phyloP scores from a whole-genome alignment of 2,888 invertebrate genomes.

The Achlya flavicornis region DNA sequence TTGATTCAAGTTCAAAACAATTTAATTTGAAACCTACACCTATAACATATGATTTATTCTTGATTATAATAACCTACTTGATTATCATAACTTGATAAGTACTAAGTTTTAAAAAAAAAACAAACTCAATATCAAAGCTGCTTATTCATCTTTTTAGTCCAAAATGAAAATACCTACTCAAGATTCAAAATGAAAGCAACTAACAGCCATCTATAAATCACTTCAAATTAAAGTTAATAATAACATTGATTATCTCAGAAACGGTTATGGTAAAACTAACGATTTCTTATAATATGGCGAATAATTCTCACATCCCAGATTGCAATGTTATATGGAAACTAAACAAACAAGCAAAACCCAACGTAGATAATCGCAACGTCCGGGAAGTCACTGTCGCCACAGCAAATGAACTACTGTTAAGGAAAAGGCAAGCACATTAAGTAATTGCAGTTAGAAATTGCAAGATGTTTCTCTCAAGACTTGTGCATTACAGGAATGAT shows the following conservation, averaged over 20 bases:
- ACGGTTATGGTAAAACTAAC: neutral
- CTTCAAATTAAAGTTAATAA: conserved; percentile 11
- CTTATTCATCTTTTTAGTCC: too few relatives aligned
- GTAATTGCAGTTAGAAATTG: conserved; percentile 5
- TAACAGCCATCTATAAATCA: too few relatives aligned
- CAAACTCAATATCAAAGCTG: too few relatives aligned
- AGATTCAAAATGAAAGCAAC: neutral
- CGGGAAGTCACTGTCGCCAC: conserved; percentile 29
- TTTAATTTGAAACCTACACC: too few relatives aligned
- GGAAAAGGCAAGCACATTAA: conserved; percentile 3
- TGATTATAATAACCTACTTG: too few relatives aligned
- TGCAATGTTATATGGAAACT: neutral
- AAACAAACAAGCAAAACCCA: neutral
- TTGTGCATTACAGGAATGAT: neutral
- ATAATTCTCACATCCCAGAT: conserved; percentile 1
- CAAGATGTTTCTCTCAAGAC: neutral
- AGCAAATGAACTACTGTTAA: neutral
- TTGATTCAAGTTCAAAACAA: too few relatives aligned
- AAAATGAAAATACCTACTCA: too few relatives aligned
- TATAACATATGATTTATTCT: too few relatives aligned
- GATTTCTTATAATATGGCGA: neutral
- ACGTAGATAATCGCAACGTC: conserved; percentile 28
- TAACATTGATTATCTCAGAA: neutral
- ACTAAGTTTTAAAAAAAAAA: too few relatives aligned
- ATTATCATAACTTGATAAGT: too few relatives aligned